Conservation (phyloP, 2,797 vertebrate species). For the Sebastes wilsoni region DNA sequence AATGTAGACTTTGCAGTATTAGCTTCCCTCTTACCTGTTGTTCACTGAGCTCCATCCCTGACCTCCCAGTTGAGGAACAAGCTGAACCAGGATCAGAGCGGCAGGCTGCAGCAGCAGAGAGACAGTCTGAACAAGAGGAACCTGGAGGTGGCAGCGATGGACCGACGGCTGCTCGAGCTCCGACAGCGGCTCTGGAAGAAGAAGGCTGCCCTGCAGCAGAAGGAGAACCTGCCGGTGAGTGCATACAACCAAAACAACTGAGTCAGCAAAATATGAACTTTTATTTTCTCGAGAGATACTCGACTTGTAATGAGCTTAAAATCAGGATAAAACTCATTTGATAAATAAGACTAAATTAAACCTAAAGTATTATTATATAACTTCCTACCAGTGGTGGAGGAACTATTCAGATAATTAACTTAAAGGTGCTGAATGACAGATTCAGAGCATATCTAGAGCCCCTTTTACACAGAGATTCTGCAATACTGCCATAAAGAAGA, state of each 20-base stretch:
- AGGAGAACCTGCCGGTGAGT: slow-evolving; percentile 91
- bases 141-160: slow-evolving; percentile 91
- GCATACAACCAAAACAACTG: fast-evolving
- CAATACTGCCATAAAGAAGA: no score
- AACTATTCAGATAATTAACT: neutral
- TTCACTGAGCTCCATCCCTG: neutral
- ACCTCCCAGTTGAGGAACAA: slow-evolving; percentile 89
- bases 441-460: neutral
- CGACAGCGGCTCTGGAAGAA: slow-evolving; percentile 94
- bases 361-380: neutral
- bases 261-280: neutral
- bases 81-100: slow-evolving; percentile 93
- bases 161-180: slow-evolving; percentile 92
- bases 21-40: neutral
- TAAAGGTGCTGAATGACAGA: neutral
- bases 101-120: slow-evolving; percentile 91
- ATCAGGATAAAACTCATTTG: neutral
- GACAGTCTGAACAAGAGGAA: slow-evolving; percentile 92
- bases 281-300: neutral
- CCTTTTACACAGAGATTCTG: no score
- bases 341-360: neutral
- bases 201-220: slow-evolving; percentile 92
- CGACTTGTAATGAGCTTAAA: fast-evolving
- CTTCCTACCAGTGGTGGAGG: neutral
- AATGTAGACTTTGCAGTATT: neutral